These are phyloP conservation scores for Spilogale gracilis DNA, from an alignment of 2,113 vertebrate species.

Conservation along the genomic window DNA sequence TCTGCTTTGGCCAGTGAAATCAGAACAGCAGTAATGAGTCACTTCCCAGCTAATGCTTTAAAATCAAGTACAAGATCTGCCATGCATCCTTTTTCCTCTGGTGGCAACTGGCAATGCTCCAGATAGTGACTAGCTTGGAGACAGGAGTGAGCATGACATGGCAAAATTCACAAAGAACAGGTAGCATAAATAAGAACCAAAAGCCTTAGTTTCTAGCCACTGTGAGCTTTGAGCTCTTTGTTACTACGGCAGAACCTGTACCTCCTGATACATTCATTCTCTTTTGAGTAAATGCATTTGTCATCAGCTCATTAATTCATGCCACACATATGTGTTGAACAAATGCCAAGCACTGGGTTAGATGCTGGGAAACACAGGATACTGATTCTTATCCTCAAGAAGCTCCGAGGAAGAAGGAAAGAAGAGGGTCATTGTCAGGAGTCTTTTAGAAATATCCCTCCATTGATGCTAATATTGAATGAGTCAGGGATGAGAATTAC, in stretches of 20 bases:
- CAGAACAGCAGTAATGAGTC: not conserved
- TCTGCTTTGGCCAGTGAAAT: slow-evolving; percentile 39
- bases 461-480: not conserved
- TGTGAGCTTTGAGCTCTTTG: slow-evolving; percentile 14
- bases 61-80: not conserved
- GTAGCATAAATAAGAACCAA: not conserved
- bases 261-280: not conserved
- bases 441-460: not conserved
- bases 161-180: slow-evolving; percentile 37
- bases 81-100: not conserved
- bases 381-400: not conserved
- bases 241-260: not conserved
- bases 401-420: not conserved
- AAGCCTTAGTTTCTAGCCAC: not conserved
- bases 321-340: not conserved
- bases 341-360: not conserved
- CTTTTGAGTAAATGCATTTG: not conserved
- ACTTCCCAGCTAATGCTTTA: slow-evolving; percentile 34
- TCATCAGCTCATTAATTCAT: slow-evolving; percentile 19
- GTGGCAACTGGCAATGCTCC: not conserved
- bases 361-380: not conserved
- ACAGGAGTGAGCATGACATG: slow-evolving; percentile 5
- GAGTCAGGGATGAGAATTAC: not conserved
- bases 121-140: not conserved
- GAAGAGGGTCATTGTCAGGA: not conserved